phyloP scores from a whole-genome alignment of 2,797 vertebrate genomes.

The Acanthurus lineatus region DNA sequence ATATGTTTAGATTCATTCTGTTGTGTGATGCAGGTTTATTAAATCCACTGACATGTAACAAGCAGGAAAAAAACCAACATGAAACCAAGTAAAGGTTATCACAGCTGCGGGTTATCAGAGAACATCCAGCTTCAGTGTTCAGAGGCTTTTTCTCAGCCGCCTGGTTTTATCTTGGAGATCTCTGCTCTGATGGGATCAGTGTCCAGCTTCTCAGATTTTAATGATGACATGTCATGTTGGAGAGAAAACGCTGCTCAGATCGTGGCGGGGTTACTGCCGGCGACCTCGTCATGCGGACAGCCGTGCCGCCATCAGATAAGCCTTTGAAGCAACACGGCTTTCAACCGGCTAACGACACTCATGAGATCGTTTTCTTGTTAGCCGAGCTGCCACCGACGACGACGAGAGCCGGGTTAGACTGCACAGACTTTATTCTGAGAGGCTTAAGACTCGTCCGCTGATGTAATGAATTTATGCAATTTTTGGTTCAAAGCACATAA shows the following conservation, averaged over 20 bases:
- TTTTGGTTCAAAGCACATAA: conserved; percentile 24
- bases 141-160: conserved; percentile 19
- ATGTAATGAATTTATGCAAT: conserved; percentile 32
- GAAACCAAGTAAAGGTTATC: background rate
- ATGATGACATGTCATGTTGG: conserved; percentile 41
- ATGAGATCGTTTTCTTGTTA: conserved; percentile 42
- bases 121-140: conserved; percentile 5
- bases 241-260: conserved; percentile 13
- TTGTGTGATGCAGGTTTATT: background rate
- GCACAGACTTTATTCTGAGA: conserved; percentile 26
- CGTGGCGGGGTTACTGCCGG: background rate
- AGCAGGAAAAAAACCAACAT: background rate
- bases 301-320: conserved; percentile 27
- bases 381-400: background rate
- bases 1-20: background rate
- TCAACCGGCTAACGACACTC: conserved; percentile 27
- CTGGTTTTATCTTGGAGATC: conserved; percentile 32
- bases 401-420: conserved; percentile 7
- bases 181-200: conserved; percentile 45
- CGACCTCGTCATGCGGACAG: conserved; percentile 34
- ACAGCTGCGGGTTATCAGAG: background rate
- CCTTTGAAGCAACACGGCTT: conserved; percentile 45
- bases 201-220: conserved; percentile 51
- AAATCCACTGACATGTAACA: no score
- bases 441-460: conserved; percentile 27